These are phyloP conservation scores for Germaria angustata DNA, from an alignment of 2,888 invertebrate genomes.

Conservation along the genomic window DNA sequence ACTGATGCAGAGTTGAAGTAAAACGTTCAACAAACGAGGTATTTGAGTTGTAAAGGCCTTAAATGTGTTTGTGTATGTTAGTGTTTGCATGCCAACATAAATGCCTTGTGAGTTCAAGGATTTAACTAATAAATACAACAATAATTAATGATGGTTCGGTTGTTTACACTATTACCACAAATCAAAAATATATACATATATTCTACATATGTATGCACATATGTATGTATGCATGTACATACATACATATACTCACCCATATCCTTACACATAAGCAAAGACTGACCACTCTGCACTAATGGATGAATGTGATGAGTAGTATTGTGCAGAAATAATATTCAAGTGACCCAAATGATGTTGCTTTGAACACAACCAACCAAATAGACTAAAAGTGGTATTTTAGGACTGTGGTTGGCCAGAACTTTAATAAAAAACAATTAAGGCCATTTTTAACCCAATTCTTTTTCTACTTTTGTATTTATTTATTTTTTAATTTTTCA, in stretches of 20 bases:
- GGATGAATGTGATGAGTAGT: not conserved
- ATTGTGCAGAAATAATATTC: slow-evolving; percentile 5
- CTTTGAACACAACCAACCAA: not conserved
- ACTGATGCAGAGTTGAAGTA: not conserved
- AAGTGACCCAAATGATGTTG: slow-evolving; percentile 25
- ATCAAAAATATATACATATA: slow-evolving; percentile 4
- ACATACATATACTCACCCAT: not conserved
- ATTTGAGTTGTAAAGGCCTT: slow-evolving; percentile 5
- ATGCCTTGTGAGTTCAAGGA: not conserved
- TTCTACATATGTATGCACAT: not conserved
- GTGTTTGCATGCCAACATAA: not conserved
- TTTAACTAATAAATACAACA: not conserved
- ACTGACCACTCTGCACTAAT: not conserved
- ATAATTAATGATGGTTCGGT: slow-evolving; percentile 21
- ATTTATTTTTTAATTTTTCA: not conserved
- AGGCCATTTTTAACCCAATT: slow-evolving; percentile 23
- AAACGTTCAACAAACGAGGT: not conserved
- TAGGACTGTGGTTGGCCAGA: slow-evolving; percentile 16
- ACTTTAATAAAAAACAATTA: slow-evolving; percentile 58
- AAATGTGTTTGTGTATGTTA: not conserved
- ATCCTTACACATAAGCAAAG: not conserved
- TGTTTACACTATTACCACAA: not conserved
- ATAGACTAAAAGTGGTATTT: not conserved
- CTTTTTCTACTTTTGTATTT: not conserved
- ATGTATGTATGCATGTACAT: not conserved